Base-by-base conservation (phyloP, 2,888 invertebrate genomes). In the Tethea ocularis region DNA sequence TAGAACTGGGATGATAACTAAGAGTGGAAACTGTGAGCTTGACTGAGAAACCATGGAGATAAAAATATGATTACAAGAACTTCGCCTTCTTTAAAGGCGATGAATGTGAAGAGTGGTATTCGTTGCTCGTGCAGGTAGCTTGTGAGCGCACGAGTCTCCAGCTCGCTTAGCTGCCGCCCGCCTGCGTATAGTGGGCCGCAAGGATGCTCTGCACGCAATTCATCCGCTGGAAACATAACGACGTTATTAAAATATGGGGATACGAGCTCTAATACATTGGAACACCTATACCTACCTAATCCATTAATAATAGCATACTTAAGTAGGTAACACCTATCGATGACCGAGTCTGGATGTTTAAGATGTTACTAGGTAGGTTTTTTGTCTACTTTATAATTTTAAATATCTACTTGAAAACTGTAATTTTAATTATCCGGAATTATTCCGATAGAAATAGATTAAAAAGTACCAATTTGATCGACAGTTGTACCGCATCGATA, bases 11-110 rank as follows among this genome's bases (percentile, higher is more conserved):
- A 24, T 24, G 5, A 24, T 4, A 24, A 4, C 24, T 24, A n/a
- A n/a, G n/a, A n/a, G n/a, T n/a, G n/a, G n/a, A n/a, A n/a, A n/a
- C n/a, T n/a, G n/a, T n/a, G n/a, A n/a, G n/a, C n/a, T n/a, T n/a
- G n/a, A n/a, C n/a, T 4, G 36, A 36, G 15, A 15, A 36, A 36
- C 1, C 3, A 36, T 22, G 4, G 17, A 51, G 24, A 13, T 15
- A 51, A 24, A 52, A 15, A 24, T 23, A 58, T 52, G 67, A 86
- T 79, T 59, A 92, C 92, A 58, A 92, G 80, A 22, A 89, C 82
- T 51, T 88, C 86, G 23, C 92, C 91, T 64, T 93, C 93, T 70
- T 93, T 93, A 61, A 90, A 88, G 2, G 91, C 89, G 13, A 93
- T 83, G 64, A 93, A 91, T 13, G 84, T 82, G 63, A 67, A 78